Conservation (phyloP, 2,888 invertebrate species). For the Gibbula magus region DNA sequence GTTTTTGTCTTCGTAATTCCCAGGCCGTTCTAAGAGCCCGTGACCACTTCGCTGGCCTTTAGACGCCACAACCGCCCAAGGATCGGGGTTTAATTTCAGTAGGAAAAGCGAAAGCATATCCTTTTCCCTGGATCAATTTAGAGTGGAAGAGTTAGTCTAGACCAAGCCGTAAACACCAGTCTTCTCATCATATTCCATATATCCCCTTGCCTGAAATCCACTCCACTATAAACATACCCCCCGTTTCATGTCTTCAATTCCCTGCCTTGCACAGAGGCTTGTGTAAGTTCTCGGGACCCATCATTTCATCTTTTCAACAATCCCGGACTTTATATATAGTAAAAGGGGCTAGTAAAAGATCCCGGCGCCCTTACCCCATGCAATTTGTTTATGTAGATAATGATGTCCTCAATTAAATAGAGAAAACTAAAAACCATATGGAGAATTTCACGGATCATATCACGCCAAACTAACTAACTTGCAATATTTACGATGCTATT, state of each 20-base stretch:
- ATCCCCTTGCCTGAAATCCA: not conserved
- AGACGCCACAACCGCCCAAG: not conserved
- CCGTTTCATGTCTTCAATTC: too few species aligned
- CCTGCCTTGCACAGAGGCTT: too few species aligned
- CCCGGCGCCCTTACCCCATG: not conserved
- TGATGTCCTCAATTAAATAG: not conserved
- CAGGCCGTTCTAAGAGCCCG: not conserved
- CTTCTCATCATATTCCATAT: not conserved
- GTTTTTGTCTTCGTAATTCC: slow-evolving; percentile 12
- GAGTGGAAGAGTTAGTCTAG: slow-evolving; percentile 2
- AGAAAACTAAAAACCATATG: slow-evolving; percentile 17
- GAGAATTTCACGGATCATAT: not conserved
- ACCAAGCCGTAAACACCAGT: not conserved
- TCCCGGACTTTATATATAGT: too few species aligned
- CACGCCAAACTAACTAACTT: not conserved
- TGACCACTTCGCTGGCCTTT: not conserved
- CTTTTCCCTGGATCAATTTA: not conserved
- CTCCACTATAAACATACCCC: not conserved
- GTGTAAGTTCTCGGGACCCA: too few species aligned
- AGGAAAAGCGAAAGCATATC: not conserved
- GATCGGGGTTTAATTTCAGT: slow-evolving; percentile 12
- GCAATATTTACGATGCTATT: too few species aligned
- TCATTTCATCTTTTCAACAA: too few species aligned
- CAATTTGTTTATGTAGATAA: not conserved
- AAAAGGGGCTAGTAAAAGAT: too few species aligned